Conservation (phyloP, 2,113 vertebrate genomes). For the Paracanthobrama guichenoti region DNA sequence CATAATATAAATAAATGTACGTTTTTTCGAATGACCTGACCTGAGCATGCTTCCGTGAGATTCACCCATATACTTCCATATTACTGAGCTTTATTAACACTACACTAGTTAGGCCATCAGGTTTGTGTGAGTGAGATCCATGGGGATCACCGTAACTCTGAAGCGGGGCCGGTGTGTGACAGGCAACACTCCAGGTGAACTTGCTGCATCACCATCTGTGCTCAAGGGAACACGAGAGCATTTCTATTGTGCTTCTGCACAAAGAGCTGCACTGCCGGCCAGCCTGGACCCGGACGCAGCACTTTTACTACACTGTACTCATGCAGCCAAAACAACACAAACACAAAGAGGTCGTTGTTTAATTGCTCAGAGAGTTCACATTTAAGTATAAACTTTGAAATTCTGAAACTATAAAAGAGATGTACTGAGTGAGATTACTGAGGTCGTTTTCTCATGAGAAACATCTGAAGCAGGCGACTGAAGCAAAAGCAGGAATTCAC, state of each 20-base stretch:
- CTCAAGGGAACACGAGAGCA: constrained; percentile 60
- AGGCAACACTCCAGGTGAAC: constrained; percentile 47
- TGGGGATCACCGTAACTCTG: constrained; percentile 15
- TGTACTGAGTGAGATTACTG: not conserved
- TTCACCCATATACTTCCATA: not conserved
- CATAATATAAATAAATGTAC: not conserved
- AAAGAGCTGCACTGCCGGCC: constrained; percentile 29
- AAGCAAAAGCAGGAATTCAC: not conserved
- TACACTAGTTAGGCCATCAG: not conserved
- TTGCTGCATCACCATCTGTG: constrained; percentile 46
- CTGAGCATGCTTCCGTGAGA: not conserved
- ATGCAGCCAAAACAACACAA: constrained; percentile 4
- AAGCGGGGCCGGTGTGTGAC: constrained; percentile 9
- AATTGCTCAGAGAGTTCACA: constrained; percentile 1
- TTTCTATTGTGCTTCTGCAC: constrained; percentile 56
- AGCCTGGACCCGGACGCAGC: not conserved
- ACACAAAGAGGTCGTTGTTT: not conserved
- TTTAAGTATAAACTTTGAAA: not conserved
- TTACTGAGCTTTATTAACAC: not conserved
- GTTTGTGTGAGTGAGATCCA: not conserved
- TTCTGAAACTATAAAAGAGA: not conserved
- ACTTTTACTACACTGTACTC: constrained; percentile 15
- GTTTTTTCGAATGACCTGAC: not conserved
- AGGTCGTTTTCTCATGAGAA: not conserved
- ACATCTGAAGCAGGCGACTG: not conserved